Percentiles rank a stretch among this genome's conserved stretches.
Conservation (phyloP, 2,113 vertebrate genomes). For the Aplodontia rufa region DNA sequence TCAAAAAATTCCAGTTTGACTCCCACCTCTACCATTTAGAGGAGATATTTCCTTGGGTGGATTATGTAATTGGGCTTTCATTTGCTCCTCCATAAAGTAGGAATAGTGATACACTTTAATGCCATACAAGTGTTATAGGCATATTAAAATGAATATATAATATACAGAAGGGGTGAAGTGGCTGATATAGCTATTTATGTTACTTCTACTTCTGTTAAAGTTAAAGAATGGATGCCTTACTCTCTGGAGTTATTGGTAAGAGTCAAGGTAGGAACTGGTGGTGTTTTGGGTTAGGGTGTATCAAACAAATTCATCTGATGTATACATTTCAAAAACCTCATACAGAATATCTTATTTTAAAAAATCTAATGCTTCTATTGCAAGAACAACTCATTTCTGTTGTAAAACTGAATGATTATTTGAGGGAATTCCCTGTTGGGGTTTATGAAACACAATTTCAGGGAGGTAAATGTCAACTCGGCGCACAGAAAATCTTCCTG, state of each 20-base stretch:
- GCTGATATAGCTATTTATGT: not conserved
- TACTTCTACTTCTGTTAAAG: not conserved
- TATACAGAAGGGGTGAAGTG: not conserved
- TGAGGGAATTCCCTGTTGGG: not conserved
- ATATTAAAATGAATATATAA: not conserved
- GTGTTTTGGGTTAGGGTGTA: not conserved
- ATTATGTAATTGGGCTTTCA: not conserved
- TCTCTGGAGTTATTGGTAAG: not conserved
- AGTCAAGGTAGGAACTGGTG: not conserved
- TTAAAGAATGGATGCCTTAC: not conserved
- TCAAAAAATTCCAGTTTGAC: not conserved
- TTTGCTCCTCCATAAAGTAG: not conserved
- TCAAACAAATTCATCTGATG: not conserved
- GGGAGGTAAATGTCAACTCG: not conserved
- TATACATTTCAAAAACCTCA: not conserved
- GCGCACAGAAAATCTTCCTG: not conserved
- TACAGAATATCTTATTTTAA: not conserved
- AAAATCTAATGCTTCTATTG: not conserved
- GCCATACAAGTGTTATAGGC: not conserved
- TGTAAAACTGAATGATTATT: slow-evolving; percentile 1
- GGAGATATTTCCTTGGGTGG: not conserved
- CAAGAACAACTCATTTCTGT: not conserved
- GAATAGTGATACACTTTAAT: not conserved
- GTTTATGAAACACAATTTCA: slow-evolving; percentile 6
- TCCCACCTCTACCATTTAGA: not conserved